Base-by-base conservation (phyloP, 2,888 invertebrate species). In the Dysmachus trigonus region DNA sequence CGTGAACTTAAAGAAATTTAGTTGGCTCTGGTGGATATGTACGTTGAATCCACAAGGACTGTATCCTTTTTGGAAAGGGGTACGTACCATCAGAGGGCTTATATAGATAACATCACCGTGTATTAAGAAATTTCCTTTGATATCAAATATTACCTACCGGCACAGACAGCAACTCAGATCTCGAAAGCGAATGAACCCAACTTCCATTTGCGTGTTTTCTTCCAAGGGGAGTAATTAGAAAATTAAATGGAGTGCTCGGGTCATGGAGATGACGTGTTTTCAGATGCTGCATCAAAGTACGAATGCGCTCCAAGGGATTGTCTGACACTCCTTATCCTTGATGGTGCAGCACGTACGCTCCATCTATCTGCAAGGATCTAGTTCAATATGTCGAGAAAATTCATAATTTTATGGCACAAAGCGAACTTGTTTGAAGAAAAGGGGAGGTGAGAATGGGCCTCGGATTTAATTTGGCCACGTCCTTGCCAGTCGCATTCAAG, bases 1-100 rank as follows among this genome's bases (percentile, higher is more conserved):
- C 81, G 62, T 82, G 81, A 82, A 62, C 33, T 82, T 33, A 62
- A 82, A 82, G 81, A 22, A 82, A 62, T 77, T 77, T 77, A 77
- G 77, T 41, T 77, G 47, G 30, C 41, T 77, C 77, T 30, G 30
- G 6, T 77, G 51, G 35, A 47, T n/a, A n/a, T 77, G 47, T 22
- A 76, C 15, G 38, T 15, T 10, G 76, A 18, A 18, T 35, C 76
- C 41, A 38, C 35, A 38, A 77, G 77, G 51, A 51, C 47, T 47
- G 77, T 47, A 77, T 77, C 77, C 47, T 77, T 77, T 77, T 77
- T 5, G 77, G 47, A 47, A 30, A 41, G 22, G 77, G 47, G n/a
- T n/a, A n/a, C n/a, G n/a, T 47, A 30, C 10, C 41, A 15, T 73
- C 15, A 41, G 47, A 77, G 47, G 77, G n/a, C 77, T 77, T 77